These are phyloP conservation scores for Hystrix brachyura DNA, from an alignment of 2,113 vertebrate genomes.

Conservation along the genomic window DNA sequence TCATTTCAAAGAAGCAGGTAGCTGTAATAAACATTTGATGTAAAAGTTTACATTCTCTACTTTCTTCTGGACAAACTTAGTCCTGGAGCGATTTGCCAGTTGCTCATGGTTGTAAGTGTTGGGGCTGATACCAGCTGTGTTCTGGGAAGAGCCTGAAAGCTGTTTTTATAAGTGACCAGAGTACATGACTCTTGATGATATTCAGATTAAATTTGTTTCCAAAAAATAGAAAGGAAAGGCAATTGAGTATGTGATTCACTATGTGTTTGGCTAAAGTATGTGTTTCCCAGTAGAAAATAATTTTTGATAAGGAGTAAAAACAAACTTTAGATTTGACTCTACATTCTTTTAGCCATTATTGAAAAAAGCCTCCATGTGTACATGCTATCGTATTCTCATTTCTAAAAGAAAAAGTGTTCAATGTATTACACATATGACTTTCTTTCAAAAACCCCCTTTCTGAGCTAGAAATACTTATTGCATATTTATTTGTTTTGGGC, in stretches of 20 bases:
- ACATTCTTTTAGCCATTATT: conserved; percentile 7
- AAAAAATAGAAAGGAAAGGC: conserved; percentile 66
- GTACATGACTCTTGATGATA: conserved; percentile 57
- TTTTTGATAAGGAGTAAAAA: conserved; percentile 59
- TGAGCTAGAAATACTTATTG: not conserved
- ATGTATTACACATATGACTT: conserved; percentile 35
- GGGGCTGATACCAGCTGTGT: not conserved
- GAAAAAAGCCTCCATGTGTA: not conserved
- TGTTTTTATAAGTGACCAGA: conserved; percentile 57
- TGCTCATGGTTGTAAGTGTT: not conserved
- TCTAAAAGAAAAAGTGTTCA: conserved; percentile 46
- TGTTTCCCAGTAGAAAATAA: conserved; percentile 12
- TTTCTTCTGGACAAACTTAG: conserved; percentile 54
- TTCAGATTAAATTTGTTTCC: conserved; percentile 68
- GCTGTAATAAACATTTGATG: not conserved
- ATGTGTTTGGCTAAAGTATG: conserved; percentile 50
- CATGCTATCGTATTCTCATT: conserved; percentile 17
- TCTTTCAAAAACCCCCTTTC: conserved; percentile 21
- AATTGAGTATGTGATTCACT: conserved; percentile 53
- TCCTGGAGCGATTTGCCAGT: not conserved
- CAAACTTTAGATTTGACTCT: conserved; percentile 53
- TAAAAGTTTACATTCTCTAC: not conserved
- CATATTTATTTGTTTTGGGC: not conserved
- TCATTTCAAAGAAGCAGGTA: conserved; percentile 7
- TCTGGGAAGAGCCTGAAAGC: conserved; percentile 35